Percentiles rank a stretch among this genome's conserved stretches.
These are phyloP conservation scores for Metopolophium dirhodum DNA, from an alignment of 1,140 invertebrate species.

Conservation along the genomic window DNA sequence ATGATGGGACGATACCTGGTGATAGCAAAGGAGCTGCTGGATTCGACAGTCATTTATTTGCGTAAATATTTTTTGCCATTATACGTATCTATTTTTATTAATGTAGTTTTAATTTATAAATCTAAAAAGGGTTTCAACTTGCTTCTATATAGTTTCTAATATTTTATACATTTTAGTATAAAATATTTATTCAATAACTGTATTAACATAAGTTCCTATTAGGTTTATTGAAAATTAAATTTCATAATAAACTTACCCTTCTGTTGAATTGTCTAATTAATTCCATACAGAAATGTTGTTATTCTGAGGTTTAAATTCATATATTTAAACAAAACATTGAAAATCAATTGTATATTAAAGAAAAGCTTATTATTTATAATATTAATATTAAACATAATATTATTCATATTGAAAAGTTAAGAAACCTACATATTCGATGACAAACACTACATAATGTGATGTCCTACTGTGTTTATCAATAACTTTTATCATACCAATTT, in stretches of 20 bases:
- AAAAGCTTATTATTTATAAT: background rate
- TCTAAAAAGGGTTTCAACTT: background rate
- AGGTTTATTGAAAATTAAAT: background rate
- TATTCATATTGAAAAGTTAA: background rate
- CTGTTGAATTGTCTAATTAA: background rate
- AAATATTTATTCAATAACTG: background rate
- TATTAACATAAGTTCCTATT: background rate
- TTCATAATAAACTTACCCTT: background rate
- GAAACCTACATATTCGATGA: background rate
- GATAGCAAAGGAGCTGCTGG: constrained; percentile 77
- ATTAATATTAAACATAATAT: background rate
- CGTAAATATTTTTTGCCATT: constrained; percentile 61
- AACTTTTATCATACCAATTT: background rate
- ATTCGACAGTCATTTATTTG: constrained; percentile 73
- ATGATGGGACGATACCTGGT: constrained; percentile 73
- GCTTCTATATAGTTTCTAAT: background rate
- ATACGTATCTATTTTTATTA: background rate
- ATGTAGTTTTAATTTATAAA: background rate
- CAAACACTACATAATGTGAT: background rate
- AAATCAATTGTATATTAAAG: too few species aligned
- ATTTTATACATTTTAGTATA: background rate
- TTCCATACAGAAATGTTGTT: background rate
- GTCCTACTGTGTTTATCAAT: background rate
- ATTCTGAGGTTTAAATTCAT: too few species aligned
- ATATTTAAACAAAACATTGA: too few species aligned